Conservation (phyloP, 2,888 invertebrate genomes). For the Habroteleia sp. region DNA sequence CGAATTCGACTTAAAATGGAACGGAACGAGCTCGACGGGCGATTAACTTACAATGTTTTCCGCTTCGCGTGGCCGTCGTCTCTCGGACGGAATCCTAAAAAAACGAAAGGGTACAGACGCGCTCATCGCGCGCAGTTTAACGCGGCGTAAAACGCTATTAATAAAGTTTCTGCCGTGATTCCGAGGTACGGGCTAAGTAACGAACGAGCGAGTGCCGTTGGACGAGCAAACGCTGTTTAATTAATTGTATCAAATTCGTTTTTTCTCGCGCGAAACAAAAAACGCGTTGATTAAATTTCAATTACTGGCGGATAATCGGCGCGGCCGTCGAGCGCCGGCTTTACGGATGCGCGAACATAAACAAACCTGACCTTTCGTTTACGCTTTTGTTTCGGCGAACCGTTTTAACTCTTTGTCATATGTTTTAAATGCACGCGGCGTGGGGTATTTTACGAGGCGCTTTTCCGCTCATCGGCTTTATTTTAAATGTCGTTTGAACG, state of each 20-base stretch:
- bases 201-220: slow-evolving; percentile 18
- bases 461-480: slow-evolving; percentile 40
- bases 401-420: slow-evolving; percentile 32
- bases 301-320: slow-evolving; percentile 39
- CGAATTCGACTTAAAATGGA: slow-evolving; percentile 16
- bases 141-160: slow-evolving; percentile 53
- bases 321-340: slow-evolving; percentile 12
- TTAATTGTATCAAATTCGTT: slow-evolving; percentile 49
- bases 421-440: slow-evolving; percentile 5
- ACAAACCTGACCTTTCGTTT: slow-evolving; percentile 45
- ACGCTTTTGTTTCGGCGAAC: slow-evolving; percentile 34
- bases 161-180: slow-evolving; percentile 47
- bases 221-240: slow-evolving; percentile 29
- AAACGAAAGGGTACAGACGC: slow-evolving; percentile 33
- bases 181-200: slow-evolving; percentile 33
- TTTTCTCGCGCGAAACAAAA: slow-evolving; percentile 18
- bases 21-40: background rate
- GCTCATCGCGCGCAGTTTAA: slow-evolving; percentile 49
- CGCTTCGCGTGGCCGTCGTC: slow-evolving; percentile 14
- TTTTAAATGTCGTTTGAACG: slow-evolving; percentile 35
- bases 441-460: slow-evolving; percentile 32
- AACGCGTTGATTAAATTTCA: slow-evolving; percentile 35
- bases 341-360: slow-evolving; percentile 28
- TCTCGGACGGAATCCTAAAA: slow-evolving; percentile 1
- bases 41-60: slow-evolving; percentile 28